Evolutionary conservation across 2,888 invertebrate species (phyloP), one percentile per base, ranked within the genome.

Genomic region (Kryphioiulus occultus): DNA sequence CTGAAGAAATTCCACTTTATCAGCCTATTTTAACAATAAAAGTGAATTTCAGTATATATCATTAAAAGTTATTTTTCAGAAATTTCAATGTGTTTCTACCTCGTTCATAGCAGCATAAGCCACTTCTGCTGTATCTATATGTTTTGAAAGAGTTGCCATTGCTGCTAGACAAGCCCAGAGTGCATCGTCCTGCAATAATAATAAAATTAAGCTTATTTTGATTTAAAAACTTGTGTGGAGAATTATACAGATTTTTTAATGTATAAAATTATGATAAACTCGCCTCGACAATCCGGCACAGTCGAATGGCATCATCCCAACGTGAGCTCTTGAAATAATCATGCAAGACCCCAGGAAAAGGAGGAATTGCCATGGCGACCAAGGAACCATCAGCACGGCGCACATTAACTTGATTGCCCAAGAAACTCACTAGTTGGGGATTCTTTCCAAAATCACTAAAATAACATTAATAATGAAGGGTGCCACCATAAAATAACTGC

Each of bases 81-180:
- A 78, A n/a, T n/a, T n/a, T 26, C 12, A 47, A 88, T 39, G 26
- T 30, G 32, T 59, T 35, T 44, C 85, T 87, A 88, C 88, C 78
- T 96, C 95, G 90, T 95, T 94, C n/a, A 98, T 95, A 15, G 96
- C 96, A 12, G 98, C 96, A 92, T 97, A 99, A 0, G 98, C 97
- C 91, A 98, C 96, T 93, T 99, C 99, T 22, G 99, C 98, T 9
- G 97, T 95, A 88, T 95, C 95, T 87, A 98, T 92, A 90, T 98
- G 96, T 91, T 96, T 95, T 89, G 95, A 95, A 89, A 96, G 95
- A 88, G 96, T 96, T 0, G 99, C 95, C 91, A 98, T 93, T 0
- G 97, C 97, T 0, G 99, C 99, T 90, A 99, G 93, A 89, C 97
- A 97, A 0, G 98, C 96, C 99, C 99, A 99, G 22, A 98, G 92